Base-by-base conservation (phyloP, 2,888 invertebrate genomes). In the Cheiracanthium punctorium region DNA sequence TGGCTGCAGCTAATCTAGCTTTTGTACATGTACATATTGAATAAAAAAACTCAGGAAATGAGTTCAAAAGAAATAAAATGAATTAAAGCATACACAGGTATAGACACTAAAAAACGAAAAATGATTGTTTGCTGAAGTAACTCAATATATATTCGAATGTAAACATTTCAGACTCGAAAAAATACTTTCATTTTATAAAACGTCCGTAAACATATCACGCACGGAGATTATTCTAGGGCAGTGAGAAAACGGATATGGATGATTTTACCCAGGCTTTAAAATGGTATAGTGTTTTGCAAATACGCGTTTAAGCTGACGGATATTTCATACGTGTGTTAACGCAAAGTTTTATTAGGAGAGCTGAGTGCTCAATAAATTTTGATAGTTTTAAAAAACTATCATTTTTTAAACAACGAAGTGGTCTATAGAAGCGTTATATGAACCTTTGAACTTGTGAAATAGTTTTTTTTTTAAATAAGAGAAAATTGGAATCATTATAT, bases 141-240 rank as follows among this genome's bases (percentile, higher is more conserved):
- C 48, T 48, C 48, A 48, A 48, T 48, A 48, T 48, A 48, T 48
- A 17, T 48, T 48, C 48, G 17, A 48, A 48, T 17, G 48, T 48
- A 48, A 48, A 48, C 48, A 48, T 48, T 48, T 17, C 17, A 17
- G 48, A 48, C 37, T 37, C 48, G 48, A 17, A 48, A 48, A 48
- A 48, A 48, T 48, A 48, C 48, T 48, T 48, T 48, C 48, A 48
- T 48, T 48, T 48, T 48, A 48, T 48, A 48, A 48, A 48, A 48
- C 17, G 17, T 48, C 48, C 8, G 48, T 48, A 48, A 48, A 48
- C 48, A 48, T 14, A 17, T 48, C 48, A 48, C 48, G 48, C 48
- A 48, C 48, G 17, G 17, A 17, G 17, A 48, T 17, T 48, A 14
- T 7, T 48, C 8, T 48, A 48, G 17, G 14, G 48, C 48, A 17